Base-by-base conservation (phyloP, 2,888 invertebrate genomes). In the Sisyra terminalis region DNA sequence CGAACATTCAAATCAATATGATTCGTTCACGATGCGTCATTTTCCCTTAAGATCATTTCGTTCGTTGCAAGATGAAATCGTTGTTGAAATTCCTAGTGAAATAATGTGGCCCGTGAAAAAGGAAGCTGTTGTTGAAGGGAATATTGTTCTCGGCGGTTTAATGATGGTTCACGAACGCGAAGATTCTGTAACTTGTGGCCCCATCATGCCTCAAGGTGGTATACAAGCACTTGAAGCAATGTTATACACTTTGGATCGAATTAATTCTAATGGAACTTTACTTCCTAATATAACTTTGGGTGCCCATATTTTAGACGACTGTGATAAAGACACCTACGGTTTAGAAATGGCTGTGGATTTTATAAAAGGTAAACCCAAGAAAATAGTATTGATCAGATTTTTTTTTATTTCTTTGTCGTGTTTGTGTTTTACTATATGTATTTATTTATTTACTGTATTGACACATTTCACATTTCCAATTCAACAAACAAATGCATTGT, bases 151-250 rank as follows among this genome's bases (percentile, higher is more conserved):
- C 15, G 90, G 90, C 2, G 89, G 87, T 0, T 70, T 90, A 39
- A 89, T 90, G 85, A 90, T 89, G 90, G 85, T 89, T 10, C 89
- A 89, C 61, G 83, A 85, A 45, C 67, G 89, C 15, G 82, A 84
- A 50, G 86, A 87, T 55, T 70, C 70, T 39, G 67, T 78, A 40
- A 82, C 79, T 37, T 90, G 89, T 55, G 89, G 89, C 0, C 82
- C 80, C 13, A 78, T 90, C 48, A 89, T 89, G 89, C 83, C 86
- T 4, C 88, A 89, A 63, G 89, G 88, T 6, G 81, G 83, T 39
- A 74, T 82, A 43, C 82, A 82, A 58, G 88, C 89, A 3, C 64
- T 89, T 31, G 90, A 90, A 58, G 82, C 81, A 1, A 89, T 90
- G 89, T 66, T 90, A 46, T 89, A 76, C 57, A 87, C 90, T 3